A percentile compares a stretch with the other conserved stretches of the same genome.
These are phyloP conservation scores for Heteropelma amictum DNA, from an alignment of 2,888 invertebrate species.

Conservation along the genomic window DNA sequence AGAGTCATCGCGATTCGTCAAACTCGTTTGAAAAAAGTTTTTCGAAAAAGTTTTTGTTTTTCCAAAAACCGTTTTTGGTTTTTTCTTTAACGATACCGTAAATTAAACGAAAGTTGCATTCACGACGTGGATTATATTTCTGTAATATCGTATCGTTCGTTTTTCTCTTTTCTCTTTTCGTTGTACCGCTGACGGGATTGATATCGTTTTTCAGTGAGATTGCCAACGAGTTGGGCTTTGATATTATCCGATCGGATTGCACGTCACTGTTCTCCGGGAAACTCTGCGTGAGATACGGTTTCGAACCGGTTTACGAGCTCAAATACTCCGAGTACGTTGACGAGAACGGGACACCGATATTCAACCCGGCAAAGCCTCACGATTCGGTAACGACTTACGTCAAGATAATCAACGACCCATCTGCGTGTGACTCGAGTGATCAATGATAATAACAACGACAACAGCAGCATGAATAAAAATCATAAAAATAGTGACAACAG, in stretches of 20 bases:
- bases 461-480: no score
- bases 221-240: slow-evolving; percentile 79
- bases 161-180: no score
- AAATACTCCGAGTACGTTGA: slow-evolving; percentile 83
- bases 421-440: slow-evolving; percentile 16
- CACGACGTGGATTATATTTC: no score
- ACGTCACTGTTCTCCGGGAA: slow-evolving; percentile 88
- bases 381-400: slow-evolving; percentile 81
- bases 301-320: slow-evolving; percentile 83
- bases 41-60: no score
- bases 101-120: no score
- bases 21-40: not conserved
- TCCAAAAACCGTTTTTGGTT: no score
- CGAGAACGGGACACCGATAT: slow-evolving; percentile 82
- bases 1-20: not conserved
- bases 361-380: slow-evolving; percentile 84
- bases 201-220: slow-evolving; percentile 80
- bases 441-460: not conserved
- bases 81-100: no score
- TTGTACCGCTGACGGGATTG: not conserved
- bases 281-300: slow-evolving; percentile 85
- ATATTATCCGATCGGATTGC: slow-evolving; percentile 85
- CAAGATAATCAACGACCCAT: slow-evolving; percentile 75
- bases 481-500: no score
- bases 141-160: no score